Conservation (phyloP, 1,140 invertebrate genomes). For the Whitmania pigra region DNA sequence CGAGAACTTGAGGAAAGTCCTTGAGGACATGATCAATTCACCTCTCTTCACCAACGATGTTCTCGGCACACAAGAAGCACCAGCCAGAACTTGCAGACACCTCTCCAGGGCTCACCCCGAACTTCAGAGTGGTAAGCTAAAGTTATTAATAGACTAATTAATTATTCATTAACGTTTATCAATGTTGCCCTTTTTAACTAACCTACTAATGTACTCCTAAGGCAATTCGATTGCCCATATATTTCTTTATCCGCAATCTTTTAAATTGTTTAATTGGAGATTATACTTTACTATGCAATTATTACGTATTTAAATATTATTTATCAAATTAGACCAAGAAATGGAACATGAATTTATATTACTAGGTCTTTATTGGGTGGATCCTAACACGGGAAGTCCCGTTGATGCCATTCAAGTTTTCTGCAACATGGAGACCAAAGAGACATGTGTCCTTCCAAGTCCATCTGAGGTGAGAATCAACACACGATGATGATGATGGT, state of each 20-base stretch:
- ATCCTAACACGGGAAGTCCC: conserved; percentile 68
- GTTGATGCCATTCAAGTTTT: conserved; percentile 67
- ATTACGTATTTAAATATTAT: not conserved
- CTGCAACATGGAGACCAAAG: conserved; percentile 57
- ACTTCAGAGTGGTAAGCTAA: conserved; percentile 52
- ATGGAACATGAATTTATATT: conserved; percentile 18
- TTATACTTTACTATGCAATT: not conserved
- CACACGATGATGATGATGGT: not conserved
- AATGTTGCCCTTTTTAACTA: too few relatives aligned
- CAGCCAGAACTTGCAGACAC: conserved; percentile 69
- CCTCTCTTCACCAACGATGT: conserved; percentile 63
- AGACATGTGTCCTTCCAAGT: conserved; percentile 60
- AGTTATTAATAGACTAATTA: too few relatives aligned
- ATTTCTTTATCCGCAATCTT: not conserved
- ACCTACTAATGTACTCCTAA: not conserved
- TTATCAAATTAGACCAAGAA: not conserved
- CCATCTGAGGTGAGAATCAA: not conserved
- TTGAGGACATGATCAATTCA: conserved; percentile 61
- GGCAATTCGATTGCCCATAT: not conserved
- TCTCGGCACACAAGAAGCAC: conserved; percentile 59
- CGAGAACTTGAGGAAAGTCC: conserved; percentile 59
- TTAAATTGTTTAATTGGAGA: not conserved
- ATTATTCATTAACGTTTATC: too few relatives aligned
- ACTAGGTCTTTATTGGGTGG: conserved; percentile 71
- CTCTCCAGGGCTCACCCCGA: conserved; percentile 61